These are phyloP conservation scores for Lasiommata megera DNA, from an alignment of 2,888 invertebrate species.

Conservation along the genomic window DNA sequence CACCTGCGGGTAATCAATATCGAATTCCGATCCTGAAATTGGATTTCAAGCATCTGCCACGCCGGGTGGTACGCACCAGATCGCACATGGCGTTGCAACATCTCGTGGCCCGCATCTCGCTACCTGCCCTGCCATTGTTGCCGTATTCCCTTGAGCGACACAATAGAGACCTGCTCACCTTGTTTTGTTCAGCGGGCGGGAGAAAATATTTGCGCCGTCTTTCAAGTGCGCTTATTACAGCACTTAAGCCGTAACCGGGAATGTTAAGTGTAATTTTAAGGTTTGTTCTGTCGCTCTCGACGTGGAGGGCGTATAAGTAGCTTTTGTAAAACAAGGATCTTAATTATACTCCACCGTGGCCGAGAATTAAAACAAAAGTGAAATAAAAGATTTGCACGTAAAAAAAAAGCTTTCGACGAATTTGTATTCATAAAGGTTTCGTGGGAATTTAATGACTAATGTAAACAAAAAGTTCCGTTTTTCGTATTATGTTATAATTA, in stretches of 20 bases:
- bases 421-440: background rate
- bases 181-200: constrained; percentile 62
- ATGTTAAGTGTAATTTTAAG: constrained; percentile 38
- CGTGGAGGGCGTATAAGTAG: constrained; percentile 5
- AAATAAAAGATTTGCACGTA: background rate
- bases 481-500: too few relatives aligned
- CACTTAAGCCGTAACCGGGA: constrained; percentile 43
- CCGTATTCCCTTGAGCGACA: constrained; percentile 45
- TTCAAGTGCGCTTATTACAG: constrained; percentile 49
- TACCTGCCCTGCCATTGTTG: constrained; percentile 70
- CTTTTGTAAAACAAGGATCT: constrained; percentile 5
- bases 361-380: background rate
- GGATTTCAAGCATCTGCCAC: constrained; percentile 52
- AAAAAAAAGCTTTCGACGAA: background rate
- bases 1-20: constrained; percentile 30
- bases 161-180: constrained; percentile 63
- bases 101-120: constrained; percentile 65
- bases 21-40: constrained; percentile 36
- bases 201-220: constrained; percentile 54
- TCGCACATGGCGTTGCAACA: constrained; percentile 53
- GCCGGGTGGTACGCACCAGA: constrained; percentile 49
- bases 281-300: constrained; percentile 10
- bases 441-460: constrained; percentile 3
- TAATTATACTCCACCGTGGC: constrained; percentile 2
- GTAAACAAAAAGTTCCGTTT: background rate